Base-by-base conservation (phyloP, 1,140 invertebrate genomes). In the Trachymyrmex septentrionalis region DNA sequence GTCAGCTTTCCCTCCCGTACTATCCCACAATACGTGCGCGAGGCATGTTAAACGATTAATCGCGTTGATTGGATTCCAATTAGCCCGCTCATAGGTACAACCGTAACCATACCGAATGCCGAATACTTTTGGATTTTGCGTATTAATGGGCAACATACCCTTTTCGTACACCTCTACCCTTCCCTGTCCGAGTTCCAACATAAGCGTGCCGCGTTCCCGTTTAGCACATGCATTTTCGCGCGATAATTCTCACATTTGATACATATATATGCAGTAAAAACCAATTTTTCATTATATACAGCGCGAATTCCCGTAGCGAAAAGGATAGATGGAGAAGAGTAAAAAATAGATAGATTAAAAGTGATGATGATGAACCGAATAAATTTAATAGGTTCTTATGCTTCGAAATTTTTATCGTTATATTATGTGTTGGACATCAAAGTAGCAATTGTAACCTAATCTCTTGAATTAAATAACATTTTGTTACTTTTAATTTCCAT, bases 41-140 rank as follows among this genome's bases (percentile, higher is more conserved):
- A 82, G 88, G 90, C 88, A 91, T 93, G 92, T 93, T 92, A 91
- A 92, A 87, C 93, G 91, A 95, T 95, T 94, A 94, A 94, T 94
- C 90, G 92, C 88, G 69, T 91, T 92, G 91, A 95, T 95, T 94
- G 93, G 93, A 94, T 94, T 94, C 87, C 94, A 94, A 94, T 95
- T 95, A 94, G 92, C 75, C 92, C 91, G 93, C 90, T 89, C 91
- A 91, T 91, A 92, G 55, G 55, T 34, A 94, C 93, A 91, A 73
- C 81, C 76, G 67, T 67, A 76, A 85, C 81, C 72, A 82, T 86
- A 84, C 53, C 85, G 69, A 75, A 48, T 73, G 69, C 38, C 80
- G 55, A 44, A 73, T 84, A 84, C 80, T 84, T 84, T 75, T 44
- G 76, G 69, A 85, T 90, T 85, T 87, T 71, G 55, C 38, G 24